phyloP scores from a whole-genome alignment of 2,888 invertebrate species.

The Chalcosyrphus nemorum region DNA sequence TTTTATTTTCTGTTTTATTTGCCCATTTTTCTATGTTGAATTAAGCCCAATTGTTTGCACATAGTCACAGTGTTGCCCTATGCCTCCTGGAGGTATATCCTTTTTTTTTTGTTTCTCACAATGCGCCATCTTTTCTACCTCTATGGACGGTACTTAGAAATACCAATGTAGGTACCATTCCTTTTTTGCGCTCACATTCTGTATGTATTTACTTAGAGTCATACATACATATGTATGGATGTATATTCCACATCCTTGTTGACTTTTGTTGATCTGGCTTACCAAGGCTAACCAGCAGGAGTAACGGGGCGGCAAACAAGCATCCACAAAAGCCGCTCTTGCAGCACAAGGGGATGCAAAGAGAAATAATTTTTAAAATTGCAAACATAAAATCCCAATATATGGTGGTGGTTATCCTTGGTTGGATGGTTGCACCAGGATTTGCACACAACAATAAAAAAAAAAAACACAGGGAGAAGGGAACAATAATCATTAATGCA shows the following conservation, averaged over 20 bases:
- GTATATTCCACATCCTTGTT: slow-evolving; percentile 63
- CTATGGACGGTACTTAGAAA: background rate
- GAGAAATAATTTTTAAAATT: slow-evolving; percentile 40
- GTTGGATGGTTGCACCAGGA: slow-evolving; percentile 11
- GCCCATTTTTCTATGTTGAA: slow-evolving; percentile 41
- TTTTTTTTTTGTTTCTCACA: no score
- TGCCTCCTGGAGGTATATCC: background rate
- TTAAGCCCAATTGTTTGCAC: slow-evolving; percentile 65
- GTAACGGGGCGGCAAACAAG: background rate
- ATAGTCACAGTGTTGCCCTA: slow-evolving; percentile 34
- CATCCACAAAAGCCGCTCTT: background rate
- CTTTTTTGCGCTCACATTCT: slow-evolving; percentile 5
- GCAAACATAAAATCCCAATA: slow-evolving; percentile 51
- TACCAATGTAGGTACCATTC: background rate
- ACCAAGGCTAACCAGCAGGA: slow-evolving; percentile 1
- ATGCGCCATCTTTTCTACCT: slow-evolving; percentile 14
- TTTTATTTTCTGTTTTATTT: background rate
- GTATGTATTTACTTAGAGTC: slow-evolving; percentile 35
- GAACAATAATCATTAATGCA: slow-evolving; percentile 48
- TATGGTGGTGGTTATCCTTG: slow-evolving; percentile 39
- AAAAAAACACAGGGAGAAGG: background rate
- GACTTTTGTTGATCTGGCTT: slow-evolving; percentile 65
- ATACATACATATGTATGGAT: slow-evolving; percentile 36
- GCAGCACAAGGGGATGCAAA: slow-evolving; percentile 11
- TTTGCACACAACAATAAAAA: slow-evolving; percentile 14